Evolutionary conservation across 37 sponge, comb jelly and placozoan genomes (phyloP).

Genomic region (Chondrosia reniformis): DNA sequence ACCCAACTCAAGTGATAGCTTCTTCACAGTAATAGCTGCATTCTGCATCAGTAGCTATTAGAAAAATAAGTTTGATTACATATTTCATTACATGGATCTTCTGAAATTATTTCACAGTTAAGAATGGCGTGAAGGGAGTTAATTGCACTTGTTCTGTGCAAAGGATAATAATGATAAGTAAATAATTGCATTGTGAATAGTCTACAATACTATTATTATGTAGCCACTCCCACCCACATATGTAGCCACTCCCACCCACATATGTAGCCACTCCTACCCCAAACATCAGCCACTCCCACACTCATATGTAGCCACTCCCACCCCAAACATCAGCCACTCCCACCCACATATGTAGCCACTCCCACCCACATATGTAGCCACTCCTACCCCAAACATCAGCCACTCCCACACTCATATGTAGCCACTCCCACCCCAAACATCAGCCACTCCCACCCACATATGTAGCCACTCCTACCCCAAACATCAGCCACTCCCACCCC

Average conservation of each 20-base stretch:
- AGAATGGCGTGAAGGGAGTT: too few relatives aligned
- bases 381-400: neutral
- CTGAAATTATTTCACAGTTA: too few relatives aligned
- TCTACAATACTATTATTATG: too few relatives aligned
- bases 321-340: neutral
- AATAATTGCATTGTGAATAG: too few relatives aligned
- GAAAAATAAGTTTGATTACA: too few relatives aligned
- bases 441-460: neutral
- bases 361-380: neutral
- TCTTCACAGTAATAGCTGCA: slow-evolving; percentile 69
- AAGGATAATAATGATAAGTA: too few relatives aligned
- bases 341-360: slow-evolving; percentile 10
- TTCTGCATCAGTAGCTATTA: slow-evolving; percentile 69
- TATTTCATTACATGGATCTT: too few relatives aligned
- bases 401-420: neutral
- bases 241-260: too few relatives aligned
- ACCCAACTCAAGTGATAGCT: slow-evolving; percentile 88
- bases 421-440: neutral
- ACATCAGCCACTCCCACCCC: neutral
- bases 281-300: neutral
- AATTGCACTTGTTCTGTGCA: too few relatives aligned
- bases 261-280: too few relatives aligned
- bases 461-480: neutral
- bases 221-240: too few relatives aligned
- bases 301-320: neutral